phyloP scores from a whole-genome alignment of 2,113 vertebrate species.

The Bos taurus region ARS-UCD2.0 NC_037357.1:46723001-46723500 shows the following conservation, averaged over 20 bases:
- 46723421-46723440: neutral
- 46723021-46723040: neutral
- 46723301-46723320: neutral
- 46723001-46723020: neutral
- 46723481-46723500: neutral
- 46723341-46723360: neutral
- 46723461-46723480: neutral
- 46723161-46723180: neutral
- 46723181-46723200: accelerated
- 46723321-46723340: neutral
- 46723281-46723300: neutral
- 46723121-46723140: neutral
- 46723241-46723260: neutral
- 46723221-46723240: neutral
- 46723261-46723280: neutral
- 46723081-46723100: neutral
- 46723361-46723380: neutral
- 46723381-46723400: neutral
- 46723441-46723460: neutral
- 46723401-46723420: neutral
- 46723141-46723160: neutral
- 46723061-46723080: neutral
- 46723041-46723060: neutral
- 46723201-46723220: neutral
- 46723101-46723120: neutral